Conservation (phyloP, 30 jellyfish, hydroid and myxozoan genomes). For the Aurelia aurita complex sp. Pacific region DNA sequence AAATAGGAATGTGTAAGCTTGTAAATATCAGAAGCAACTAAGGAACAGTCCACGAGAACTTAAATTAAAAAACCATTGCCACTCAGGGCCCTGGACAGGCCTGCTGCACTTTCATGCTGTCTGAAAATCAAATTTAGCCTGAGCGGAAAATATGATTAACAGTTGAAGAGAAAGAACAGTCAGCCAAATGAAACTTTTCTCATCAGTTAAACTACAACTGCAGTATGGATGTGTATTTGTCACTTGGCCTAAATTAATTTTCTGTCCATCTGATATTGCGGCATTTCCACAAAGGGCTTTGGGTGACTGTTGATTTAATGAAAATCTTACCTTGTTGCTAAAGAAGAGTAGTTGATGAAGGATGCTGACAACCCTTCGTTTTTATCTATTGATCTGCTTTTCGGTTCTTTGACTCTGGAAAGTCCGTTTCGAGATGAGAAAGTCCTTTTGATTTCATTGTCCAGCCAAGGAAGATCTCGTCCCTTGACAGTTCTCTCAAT, state of each 20-base stretch:
- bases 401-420: constrained; percentile 11
- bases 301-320: background rate
- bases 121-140: background rate
- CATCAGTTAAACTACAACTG: background rate
- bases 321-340: constrained; percentile 10
- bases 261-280: background rate
- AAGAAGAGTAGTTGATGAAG: constrained; percentile 27
- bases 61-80: background rate
- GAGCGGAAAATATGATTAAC: background rate
- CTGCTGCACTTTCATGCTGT: background rate
- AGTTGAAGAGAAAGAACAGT: background rate
- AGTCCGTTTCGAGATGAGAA: background rate
- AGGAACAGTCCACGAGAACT: background rate
- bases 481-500: too few relatives aligned
- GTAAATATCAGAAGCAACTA: background rate
- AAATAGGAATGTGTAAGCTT: constrained; percentile 1
- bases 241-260: background rate
- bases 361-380: constrained; percentile 10
- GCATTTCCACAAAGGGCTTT: constrained; percentile 1
- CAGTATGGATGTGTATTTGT: background rate
- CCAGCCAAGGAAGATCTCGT: too few relatives aligned
- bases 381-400: background rate
- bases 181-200: constrained; percentile 6
- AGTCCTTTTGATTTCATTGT: too few relatives aligned
- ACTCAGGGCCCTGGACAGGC: background rate